A percentile compares a stretch with the other conserved stretches of the same genome.
Conservation (phyloP, 2,113 vertebrate genomes). For the Amblyornis subalaris region DNA sequence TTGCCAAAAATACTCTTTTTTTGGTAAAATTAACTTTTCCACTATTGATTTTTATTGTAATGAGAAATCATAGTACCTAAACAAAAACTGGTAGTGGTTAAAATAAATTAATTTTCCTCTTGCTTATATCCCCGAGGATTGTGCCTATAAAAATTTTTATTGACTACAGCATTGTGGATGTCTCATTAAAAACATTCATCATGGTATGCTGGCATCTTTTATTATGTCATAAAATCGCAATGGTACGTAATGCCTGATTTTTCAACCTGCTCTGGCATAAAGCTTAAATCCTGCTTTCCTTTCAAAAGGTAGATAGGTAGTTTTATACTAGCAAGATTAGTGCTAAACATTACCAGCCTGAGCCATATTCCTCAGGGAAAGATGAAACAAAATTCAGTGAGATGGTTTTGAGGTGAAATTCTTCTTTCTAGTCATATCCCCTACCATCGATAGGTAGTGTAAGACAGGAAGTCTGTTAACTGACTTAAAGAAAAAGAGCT, state of each 20-base stretch:
- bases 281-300: neutral
- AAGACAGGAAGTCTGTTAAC: conserved; percentile 31
- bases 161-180: neutral
- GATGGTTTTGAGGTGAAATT: neutral
- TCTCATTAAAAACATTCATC: conserved; percentile 26
- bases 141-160: conserved; percentile 1
- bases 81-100: neutral
- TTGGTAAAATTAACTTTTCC: neutral
- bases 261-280: neutral
- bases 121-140: neutral
- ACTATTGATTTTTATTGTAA: neutral
- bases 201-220: neutral
- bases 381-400: neutral
- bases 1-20: neutral
- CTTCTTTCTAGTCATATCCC: neutral
- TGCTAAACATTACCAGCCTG: neutral
- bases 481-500: conserved; percentile 25
- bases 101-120: neutral
- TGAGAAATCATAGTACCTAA: neutral
- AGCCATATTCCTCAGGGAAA: neutral
- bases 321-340: neutral
- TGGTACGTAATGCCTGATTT: neutral
- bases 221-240: conserved; percentile 15
- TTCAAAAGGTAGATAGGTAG: neutral
- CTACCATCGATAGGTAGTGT: neutral